Evolutionary conservation across 2,797 vertebrate species (phyloP).

Genomic region (Crenuchus spilurus): DNA sequence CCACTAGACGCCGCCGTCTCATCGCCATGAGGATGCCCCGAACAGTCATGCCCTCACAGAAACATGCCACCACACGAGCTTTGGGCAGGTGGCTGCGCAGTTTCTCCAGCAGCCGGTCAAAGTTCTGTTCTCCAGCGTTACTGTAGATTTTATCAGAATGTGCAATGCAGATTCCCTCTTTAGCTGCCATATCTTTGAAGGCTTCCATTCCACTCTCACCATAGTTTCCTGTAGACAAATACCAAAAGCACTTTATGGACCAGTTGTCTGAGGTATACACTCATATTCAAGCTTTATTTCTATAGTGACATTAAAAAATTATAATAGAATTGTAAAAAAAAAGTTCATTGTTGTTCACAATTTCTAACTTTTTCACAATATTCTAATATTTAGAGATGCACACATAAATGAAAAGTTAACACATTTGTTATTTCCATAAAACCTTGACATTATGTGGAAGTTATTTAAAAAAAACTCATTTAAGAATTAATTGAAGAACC

Average conservation of each 20-base stretch:
- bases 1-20: constrained; percentile 89
- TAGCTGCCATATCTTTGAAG: constrained; percentile 96
- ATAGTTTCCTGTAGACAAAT: constrained; percentile 86
- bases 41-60: constrained; percentile 98
- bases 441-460: too few species aligned
- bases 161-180: constrained; percentile 97
- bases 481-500: too few species aligned
- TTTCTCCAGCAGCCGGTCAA: constrained; percentile 92
- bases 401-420: too few species aligned
- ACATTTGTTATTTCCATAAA: too few species aligned
- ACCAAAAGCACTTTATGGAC: constrained; percentile 4
- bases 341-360: too few species aligned
- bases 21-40: constrained; percentile 96
- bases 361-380: too few species aligned
- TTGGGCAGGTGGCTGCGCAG: constrained; percentile 92
- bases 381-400: too few species aligned
- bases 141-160: constrained; percentile 99
- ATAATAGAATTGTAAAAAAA: neutral
- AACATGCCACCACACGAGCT: constrained; percentile 95
- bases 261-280: neutral
- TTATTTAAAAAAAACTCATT: too few species aligned
- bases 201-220: constrained; percentile 99
- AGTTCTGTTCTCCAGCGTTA: constrained; percentile 93
- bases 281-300: neutral
- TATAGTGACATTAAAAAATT: neutral